phyloP scores from a whole-genome alignment of 2,113 vertebrate genomes.

The Micronycteris hirsuta region DNA sequence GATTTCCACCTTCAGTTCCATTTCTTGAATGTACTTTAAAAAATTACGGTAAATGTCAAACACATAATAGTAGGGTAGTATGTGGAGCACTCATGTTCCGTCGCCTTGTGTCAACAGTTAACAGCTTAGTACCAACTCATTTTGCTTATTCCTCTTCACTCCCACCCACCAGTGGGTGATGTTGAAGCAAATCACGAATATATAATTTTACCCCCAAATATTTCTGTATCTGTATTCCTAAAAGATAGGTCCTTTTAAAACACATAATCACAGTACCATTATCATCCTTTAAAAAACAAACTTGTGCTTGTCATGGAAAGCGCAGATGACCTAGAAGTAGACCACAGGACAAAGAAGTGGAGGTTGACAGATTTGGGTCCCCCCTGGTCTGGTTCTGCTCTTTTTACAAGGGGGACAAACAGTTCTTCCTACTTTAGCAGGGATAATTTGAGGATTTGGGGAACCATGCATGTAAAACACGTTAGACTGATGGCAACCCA shows the following conservation, averaged over 20 bases:
- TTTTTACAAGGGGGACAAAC: neutral
- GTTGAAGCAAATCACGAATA: neutral
- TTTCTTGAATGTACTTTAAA: neutral
- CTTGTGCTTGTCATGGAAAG: neutral
- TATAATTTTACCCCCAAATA: neutral
- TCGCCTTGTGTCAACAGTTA: neutral
- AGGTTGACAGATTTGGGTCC: neutral
- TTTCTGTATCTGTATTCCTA: neutral
- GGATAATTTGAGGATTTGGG: neutral
- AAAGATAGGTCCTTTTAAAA: neutral
- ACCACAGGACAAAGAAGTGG: neutral
- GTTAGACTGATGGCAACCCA: neutral
- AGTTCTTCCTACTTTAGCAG: neutral
- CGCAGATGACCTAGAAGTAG: neutral
- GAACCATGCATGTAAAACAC: neutral
- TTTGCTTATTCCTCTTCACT: neutral
- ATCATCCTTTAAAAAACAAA: neutral
- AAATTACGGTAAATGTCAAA: neutral
- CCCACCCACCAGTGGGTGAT: neutral
- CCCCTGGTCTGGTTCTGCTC: neutral
- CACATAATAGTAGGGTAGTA: neutral
- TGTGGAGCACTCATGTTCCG: fast-evolving
- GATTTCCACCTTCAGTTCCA: neutral
- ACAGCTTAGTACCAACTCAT: neutral
- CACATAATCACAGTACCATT: neutral